Percentiles rank a stretch among this genome's conserved stretches.
phyloP scores from a whole-genome alignment of 2,888 invertebrate genomes.

The Ectemnius lituratus region DNA sequence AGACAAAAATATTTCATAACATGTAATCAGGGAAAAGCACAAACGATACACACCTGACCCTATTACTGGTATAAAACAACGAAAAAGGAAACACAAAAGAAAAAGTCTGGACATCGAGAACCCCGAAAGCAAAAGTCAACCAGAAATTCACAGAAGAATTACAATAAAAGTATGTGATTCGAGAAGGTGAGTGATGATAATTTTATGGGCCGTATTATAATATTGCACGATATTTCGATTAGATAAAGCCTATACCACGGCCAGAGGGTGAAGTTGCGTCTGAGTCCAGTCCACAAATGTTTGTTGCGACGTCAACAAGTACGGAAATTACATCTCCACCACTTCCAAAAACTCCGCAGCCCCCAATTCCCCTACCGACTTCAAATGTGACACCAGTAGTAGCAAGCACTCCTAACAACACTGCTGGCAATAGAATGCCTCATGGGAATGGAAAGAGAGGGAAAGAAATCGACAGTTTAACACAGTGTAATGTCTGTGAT shows the following conservation, averaged over 20 bases:
- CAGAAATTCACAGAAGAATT: conserved; percentile 84
- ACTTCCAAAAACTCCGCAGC: conserved; percentile 61
- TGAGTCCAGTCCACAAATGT: conserved; percentile 86
- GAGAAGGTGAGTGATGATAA: not conserved
- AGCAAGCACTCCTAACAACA: conserved; percentile 40
- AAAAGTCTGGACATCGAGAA: conserved; percentile 84
- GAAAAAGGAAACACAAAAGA: conserved; percentile 90
- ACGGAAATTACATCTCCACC: conserved; percentile 74
- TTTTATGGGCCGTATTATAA: not conserved
- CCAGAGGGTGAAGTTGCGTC: conserved; percentile 85
- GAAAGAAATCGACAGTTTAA: conserved; percentile 77
- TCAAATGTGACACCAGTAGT: conserved; percentile 68
- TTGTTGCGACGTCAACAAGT: conserved; percentile 78
- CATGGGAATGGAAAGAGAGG: conserved; percentile 67
- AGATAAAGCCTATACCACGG: conserved; percentile 89
- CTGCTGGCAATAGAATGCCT: conserved; percentile 57
- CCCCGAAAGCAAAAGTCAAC: conserved; percentile 77
- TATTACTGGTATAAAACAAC: conserved; percentile 82
- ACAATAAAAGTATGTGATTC: conserved; percentile 84
- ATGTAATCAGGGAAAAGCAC: conserved; percentile 82
- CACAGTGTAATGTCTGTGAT: conserved; percentile 85
- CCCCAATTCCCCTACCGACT: conserved; percentile 57
- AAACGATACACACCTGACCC: conserved; percentile 87
- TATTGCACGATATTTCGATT: conserved; percentile 25
- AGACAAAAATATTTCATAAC: conserved; percentile 13